A percentile compares a stretch with the other conserved stretches of the same genome.
phyloP scores from a whole-genome alignment of 2,888 invertebrate species.

The Azorinus chamasolen region DNA sequence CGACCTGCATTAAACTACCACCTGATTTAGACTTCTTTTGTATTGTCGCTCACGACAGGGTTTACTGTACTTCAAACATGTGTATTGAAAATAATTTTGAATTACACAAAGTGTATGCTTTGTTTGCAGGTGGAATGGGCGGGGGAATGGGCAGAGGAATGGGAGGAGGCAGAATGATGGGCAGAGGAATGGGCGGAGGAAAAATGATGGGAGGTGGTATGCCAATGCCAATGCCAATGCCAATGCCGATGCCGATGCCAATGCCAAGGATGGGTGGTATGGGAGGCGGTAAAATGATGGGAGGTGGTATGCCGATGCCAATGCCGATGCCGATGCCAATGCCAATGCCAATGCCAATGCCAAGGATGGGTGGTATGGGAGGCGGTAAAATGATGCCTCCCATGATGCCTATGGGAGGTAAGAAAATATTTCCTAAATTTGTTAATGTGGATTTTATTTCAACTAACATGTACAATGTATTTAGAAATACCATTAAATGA shows the following conservation, averaged over 20 bases:
- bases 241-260: slow-evolving; percentile 37
- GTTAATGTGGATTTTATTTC: too few species aligned
- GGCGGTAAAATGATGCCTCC: background rate
- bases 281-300: slow-evolving; percentile 10
- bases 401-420: background rate
- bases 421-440: too few species aligned
- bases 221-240: slow-evolving; percentile 34
- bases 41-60: too few species aligned
- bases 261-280: slow-evolving; percentile 11
- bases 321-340: too few species aligned
- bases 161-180: slow-evolving; percentile 3
- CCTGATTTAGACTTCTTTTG: too few species aligned
- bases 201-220: slow-evolving; percentile 33
- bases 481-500: too few species aligned
- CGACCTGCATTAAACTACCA: too few species aligned
- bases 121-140: slow-evolving; percentile 8
- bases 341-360: slow-evolving; percentile 10
- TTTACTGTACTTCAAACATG: too few species aligned
- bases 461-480: too few species aligned
- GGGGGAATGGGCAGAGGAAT: slow-evolving; percentile 14
- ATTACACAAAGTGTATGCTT: too few species aligned
- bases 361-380: background rate
- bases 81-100: too few species aligned
- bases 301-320: background rate
- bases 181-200: slow-evolving; percentile 21